Evolutionary conservation across 2,113 vertebrate species (phyloP).

Genomic region (Forbesichthys papilliferus): DNA sequence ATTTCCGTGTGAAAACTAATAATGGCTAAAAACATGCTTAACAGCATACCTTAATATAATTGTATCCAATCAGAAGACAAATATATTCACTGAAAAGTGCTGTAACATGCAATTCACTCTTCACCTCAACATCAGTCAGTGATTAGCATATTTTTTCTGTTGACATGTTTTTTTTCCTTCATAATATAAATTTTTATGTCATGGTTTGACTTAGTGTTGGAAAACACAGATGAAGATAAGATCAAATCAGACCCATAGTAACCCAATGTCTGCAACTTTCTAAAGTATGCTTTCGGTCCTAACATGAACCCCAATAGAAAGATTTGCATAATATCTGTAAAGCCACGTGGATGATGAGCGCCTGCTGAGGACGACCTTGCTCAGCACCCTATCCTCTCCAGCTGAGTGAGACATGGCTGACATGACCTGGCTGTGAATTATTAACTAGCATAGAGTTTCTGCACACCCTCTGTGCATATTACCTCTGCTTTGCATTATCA

Average conservation of each 20-base stretch:
- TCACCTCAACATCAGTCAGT: too few relatives aligned
- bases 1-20: too few relatives aligned
- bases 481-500: neutral
- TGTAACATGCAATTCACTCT: too few relatives aligned
- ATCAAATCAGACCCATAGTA: neutral
- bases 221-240: neutral
- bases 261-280: neutral
- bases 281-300: neutral
- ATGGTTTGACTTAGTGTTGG: too few relatives aligned
- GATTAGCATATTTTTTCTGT: too few relatives aligned
- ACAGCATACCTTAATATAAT: too few relatives aligned
- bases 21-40: too few relatives aligned
- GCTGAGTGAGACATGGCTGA: neutral
- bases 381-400: neutral
- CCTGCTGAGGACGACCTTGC: neutral
- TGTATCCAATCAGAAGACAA: too few relatives aligned
- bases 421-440: neutral
- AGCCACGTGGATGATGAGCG: neutral
- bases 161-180: too few relatives aligned
- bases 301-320: neutral
- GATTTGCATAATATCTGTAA: neutral
- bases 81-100: too few relatives aligned
- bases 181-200: too few relatives aligned
- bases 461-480: neutral
- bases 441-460: neutral